Base-by-base conservation (phyloP, 92 coral and sea anemone species). In the Umimayanthus chanpuru region DNA sequence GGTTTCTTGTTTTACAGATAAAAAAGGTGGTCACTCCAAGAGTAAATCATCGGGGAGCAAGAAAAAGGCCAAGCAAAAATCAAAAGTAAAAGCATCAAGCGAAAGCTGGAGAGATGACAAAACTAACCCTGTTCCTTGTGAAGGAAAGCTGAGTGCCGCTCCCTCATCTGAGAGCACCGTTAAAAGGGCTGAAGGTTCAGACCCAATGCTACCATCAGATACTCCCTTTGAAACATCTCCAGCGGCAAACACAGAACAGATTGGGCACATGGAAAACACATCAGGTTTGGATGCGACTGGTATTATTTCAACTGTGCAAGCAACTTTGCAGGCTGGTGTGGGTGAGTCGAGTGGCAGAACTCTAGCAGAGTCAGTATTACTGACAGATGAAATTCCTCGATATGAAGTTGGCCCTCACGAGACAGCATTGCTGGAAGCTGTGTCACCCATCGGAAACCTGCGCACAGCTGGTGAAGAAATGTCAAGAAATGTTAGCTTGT, bases 41-140 rank as follows among this genome's bases (percentile, higher is more conserved):
- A 90, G 90, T 39, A 93, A 90, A 68, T 91, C 96, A 8, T 91
- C 95, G 2, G 94, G 92, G 80, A 91, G 58, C 85, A 95, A 95
- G 77, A 93, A 93, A 92, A 86, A 68, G 67, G 49, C 91, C 28
- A 94, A 91, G 40, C 89, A 92, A 12, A 94, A 93, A 67, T 81
- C 86, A 30, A 94, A 92, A 80, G 95, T 72, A 36, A 87, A 91
- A 76, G 49, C 49, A 29, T 28, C 64, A 9, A 23, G 67, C 14
- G 77, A 66, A 25, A 82, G 30, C 76, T 82, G 86, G 86, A 82
- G 86, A 65, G 86, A 82, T 11, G 76, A 43, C 10, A 18, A 40
- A 40, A 20, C 82, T 43, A 30, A n/a, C 29, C 25, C 39, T 15
- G 10, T 43, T 75, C 53, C 82, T 47, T 44, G 32, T 78, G 82